These are phyloP conservation scores for Anomalospiza imberbis DNA, from an alignment of 2,797 vertebrate genomes.

Conservation along the genomic window DNA sequence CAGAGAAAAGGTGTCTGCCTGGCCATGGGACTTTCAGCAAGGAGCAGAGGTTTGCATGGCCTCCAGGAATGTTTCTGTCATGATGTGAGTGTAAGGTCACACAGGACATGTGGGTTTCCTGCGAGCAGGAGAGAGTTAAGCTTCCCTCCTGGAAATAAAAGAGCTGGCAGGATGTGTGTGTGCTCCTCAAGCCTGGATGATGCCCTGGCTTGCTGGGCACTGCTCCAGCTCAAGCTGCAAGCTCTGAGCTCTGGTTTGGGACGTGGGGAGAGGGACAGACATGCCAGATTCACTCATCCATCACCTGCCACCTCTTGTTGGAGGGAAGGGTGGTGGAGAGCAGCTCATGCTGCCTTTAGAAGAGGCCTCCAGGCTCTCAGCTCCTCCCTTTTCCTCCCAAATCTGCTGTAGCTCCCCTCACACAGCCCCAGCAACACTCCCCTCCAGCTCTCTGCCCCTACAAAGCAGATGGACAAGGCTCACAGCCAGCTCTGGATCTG, in stretches of 20 bases:
- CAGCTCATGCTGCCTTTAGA: not conserved
- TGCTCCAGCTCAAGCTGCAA: not conserved
- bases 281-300: not conserved
- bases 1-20: not conserved
- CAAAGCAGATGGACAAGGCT: not conserved
- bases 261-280: not conserved
- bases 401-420: not conserved
- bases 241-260: not conserved
- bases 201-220: not conserved
- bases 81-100: not conserved
- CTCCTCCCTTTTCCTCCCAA: not conserved
- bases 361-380: not conserved
- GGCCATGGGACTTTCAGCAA: not conserved
- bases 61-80: not conserved
- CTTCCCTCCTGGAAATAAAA: not conserved
- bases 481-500: not conserved
- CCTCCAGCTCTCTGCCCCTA: not conserved
- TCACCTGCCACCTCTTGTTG: not conserved
- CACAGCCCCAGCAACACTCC: not conserved
- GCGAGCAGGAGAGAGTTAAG: not conserved
- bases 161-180: not conserved
- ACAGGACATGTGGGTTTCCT: accelerated
- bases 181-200: not conserved
- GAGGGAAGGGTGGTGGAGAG: not conserved
- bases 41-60: not conserved